Conservation (phyloP, 2,888 invertebrate species). For the Lamellibrachia columna region DNA sequence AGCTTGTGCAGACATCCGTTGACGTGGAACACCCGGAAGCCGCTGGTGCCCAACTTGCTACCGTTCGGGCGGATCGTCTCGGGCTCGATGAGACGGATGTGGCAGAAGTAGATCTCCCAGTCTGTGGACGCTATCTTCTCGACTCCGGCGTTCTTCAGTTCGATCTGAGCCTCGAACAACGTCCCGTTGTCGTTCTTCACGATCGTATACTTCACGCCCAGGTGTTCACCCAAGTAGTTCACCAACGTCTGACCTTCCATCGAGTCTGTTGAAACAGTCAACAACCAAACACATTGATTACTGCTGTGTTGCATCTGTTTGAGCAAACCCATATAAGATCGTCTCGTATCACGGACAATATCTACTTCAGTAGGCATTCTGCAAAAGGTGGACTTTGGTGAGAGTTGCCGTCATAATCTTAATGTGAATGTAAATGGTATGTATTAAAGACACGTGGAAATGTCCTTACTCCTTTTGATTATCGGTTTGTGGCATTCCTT, state of each 20-base stretch:
- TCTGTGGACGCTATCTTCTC: neutral
- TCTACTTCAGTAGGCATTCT: too few species aligned
- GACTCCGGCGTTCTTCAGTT: constrained; percentile 27
- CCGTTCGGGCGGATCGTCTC: constrained; percentile 23
- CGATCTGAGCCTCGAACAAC: constrained; percentile 20
- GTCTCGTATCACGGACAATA: too few species aligned
- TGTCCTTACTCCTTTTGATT: too few species aligned
- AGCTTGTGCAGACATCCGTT: constrained; percentile 33
- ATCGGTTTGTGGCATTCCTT: too few species aligned
- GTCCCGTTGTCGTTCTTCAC: constrained; percentile 27
- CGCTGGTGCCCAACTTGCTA: constrained; percentile 13
- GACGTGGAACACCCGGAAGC: constrained; percentile 28
- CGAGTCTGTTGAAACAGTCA: neutral
- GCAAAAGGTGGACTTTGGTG: too few species aligned
- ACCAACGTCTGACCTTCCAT: constrained; percentile 26
- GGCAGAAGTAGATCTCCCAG: constrained; percentile 33
- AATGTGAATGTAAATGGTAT: too few species aligned
- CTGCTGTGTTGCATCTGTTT: neutral
- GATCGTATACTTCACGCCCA: constrained; percentile 23
- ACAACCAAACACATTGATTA: neutral
- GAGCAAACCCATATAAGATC: too few species aligned
- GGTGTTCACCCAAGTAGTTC: constrained; percentile 31
- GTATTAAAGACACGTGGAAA: too few species aligned
- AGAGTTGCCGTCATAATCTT: too few species aligned
- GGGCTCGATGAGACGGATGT: constrained; percentile 26